Evolutionary conservation across 1,140 invertebrate species (phyloP), one percentile per base, ranked within the genome.

Genomic region (Spodoptera litura): DNA sequence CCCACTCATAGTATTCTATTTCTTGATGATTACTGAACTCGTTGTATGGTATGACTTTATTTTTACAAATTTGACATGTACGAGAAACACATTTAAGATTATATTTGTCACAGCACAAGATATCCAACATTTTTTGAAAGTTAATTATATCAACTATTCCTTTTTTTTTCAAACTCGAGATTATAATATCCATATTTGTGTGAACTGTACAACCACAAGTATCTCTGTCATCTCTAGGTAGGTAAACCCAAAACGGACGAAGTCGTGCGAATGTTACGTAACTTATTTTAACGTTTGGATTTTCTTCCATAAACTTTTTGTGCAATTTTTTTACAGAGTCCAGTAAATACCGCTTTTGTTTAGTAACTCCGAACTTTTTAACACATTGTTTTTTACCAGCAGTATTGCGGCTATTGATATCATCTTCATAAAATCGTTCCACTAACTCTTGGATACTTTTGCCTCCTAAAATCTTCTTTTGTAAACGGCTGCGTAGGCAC

Each of bases 141-240:
- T 31, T 56, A 0, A 0, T 61, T 62, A 44, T 25, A 15, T 74
- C 58, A 27, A 74, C 56, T 8, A 74, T 59, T 3, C 20, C 12
- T 20, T 53, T 35, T 53, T 64, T 76, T 25, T 55, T 51, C 9
- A 76, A 61, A 15, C 35, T 12, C 11, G 25, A 31, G 15, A 76
- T 55, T 11, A 76, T 10, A 9, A 76, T n/a, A 35, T 76, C 59
- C 38, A 76, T 53, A 64, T 76, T 76, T 64, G 44, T 55, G n/a
- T 76, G 73, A 35, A n/a, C 12, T 15, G 27, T 53, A 64, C 73
- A 76, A 4, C n/a, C 27, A 64, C 73, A 76, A n/a, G 73, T 64
- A n/a, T 76, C 73, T 55, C 59, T 62, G 15, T 27, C 49, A 35
- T 55, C 31, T 62, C 35, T 35, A 2, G 73, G 73, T 9, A 76